phyloP scores from a whole-genome alignment of 2,888 invertebrate species.

The Patella ulyssiponensis region DNA sequence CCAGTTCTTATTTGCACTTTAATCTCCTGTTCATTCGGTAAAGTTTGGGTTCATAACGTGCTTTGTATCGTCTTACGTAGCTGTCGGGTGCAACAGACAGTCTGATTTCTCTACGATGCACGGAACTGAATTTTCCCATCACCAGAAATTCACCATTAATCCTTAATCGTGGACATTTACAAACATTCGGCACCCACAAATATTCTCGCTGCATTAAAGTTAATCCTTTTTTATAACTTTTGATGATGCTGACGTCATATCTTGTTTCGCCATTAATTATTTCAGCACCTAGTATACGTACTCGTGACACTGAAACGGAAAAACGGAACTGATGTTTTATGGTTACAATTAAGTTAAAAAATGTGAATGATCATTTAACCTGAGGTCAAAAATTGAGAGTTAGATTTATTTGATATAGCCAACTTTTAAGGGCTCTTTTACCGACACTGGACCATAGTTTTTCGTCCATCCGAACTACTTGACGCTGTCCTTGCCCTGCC shows the following conservation, averaged over 20 bases:
- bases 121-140: slow-evolving; percentile 32
- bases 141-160: slow-evolving; percentile 33
- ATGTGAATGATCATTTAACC: too few relatives aligned
- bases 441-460: too few relatives aligned
- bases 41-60: slow-evolving; percentile 18
- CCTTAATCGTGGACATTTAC: slow-evolving; percentile 35
- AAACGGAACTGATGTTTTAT: neutral
- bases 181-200: slow-evolving; percentile 37
- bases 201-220: slow-evolving; percentile 31
- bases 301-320: slow-evolving; percentile 32
- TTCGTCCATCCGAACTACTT: too few relatives aligned
- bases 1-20: neutral
- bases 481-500: too few relatives aligned
- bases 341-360: too few relatives aligned
- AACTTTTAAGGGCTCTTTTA: too few relatives aligned
- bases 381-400: too few relatives aligned
- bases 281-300: slow-evolving; percentile 23
- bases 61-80: slow-evolving; percentile 28
- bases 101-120: slow-evolving; percentile 26
- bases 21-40: slow-evolving; percentile 14
- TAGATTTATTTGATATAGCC: too few relatives aligned
- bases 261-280: slow-evolving; percentile 32
- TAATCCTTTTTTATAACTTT: slow-evolving; percentile 32
- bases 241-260: slow-evolving; percentile 37
- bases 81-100: slow-evolving; percentile 25